Conservation (phyloP, 2,113 vertebrate species). For the Lophochroa leadbeateri region DNA sequence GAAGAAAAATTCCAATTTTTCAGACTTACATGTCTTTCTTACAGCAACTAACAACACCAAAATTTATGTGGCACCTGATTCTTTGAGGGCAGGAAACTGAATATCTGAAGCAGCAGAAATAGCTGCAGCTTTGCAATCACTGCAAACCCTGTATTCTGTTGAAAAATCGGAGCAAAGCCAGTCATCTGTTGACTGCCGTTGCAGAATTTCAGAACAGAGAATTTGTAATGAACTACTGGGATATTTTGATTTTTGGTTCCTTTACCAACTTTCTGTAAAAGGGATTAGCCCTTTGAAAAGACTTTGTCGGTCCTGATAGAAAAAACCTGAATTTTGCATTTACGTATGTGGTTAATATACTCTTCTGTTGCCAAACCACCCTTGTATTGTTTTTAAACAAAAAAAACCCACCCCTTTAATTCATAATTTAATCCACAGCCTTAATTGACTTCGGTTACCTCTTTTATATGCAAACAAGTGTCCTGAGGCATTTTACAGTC, state of each 20-base stretch:
- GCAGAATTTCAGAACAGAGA: background rate
- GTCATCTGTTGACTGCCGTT: background rate
- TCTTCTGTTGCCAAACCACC: background rate
- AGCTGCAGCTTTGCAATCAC: background rate
- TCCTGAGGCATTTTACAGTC: conserved; percentile 54
- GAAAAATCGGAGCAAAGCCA: background rate
- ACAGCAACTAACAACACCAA: background rate
- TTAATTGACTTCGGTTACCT: conserved; percentile 52
- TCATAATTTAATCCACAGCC: conserved; percentile 43
- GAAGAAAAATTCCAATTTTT: background rate
- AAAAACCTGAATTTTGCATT: background rate
- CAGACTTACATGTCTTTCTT: background rate
- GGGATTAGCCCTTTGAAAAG: background rate
- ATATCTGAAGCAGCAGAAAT: background rate
- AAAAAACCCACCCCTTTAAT: background rate
- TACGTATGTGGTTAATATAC: background rate
- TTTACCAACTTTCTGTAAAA: background rate
- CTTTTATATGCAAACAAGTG: conserved; percentile 71
- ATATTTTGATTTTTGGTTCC: background rate
- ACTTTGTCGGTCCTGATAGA: background rate
- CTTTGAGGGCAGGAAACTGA: background rate
- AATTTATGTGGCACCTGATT: background rate
- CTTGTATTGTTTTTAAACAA: conserved; percentile 26
- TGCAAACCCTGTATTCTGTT: background rate
- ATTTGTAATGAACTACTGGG: background rate